A percentile compares a stretch with the other conserved stretches of the same genome.
phyloP scores from a whole-genome alignment of 2,113 vertebrate species.

The Upupa epops region DNA sequence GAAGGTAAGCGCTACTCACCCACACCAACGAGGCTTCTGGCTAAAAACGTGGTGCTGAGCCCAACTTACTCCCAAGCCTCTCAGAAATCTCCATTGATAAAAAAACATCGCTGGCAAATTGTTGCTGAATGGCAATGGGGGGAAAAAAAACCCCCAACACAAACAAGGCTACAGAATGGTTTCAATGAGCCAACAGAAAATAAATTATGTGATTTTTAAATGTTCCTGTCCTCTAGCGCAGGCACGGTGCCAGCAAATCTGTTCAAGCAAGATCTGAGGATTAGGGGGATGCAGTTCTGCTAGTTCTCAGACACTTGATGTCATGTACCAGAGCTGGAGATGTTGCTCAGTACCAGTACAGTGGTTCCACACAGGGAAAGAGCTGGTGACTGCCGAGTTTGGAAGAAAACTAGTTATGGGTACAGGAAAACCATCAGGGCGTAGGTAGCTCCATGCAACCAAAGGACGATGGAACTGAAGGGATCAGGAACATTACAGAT shows the following conservation, averaged over 20 bases:
- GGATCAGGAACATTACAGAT: background rate
- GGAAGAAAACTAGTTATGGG: background rate
- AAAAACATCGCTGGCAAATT: constrained; percentile 74
- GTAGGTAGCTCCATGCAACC: background rate
- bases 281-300: constrained; percentile 7
- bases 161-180: constrained; percentile 64
- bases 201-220: constrained; percentile 69
- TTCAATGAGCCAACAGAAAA: constrained; percentile 73
- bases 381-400: background rate
- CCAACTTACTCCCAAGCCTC: constrained; percentile 45
- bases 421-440: background rate
- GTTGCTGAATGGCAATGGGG: constrained; percentile 70
- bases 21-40: constrained; percentile 40
- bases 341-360: background rate
- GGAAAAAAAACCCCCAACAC: too few species aligned
- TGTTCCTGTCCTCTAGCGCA: constrained; percentile 57
- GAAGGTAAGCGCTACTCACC: constrained; percentile 49
- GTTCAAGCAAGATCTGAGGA: constrained; percentile 53
- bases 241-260: constrained; percentile 60
- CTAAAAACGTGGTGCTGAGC: constrained; percentile 34
- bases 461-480: background rate
- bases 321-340: constrained; percentile 10
- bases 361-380: background rate
- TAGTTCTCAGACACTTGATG: background rate
- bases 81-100: constrained; percentile 74